These are phyloP conservation scores for Sebastes nivosus DNA, from an alignment of 2,797 vertebrate genomes.

Conservation along the genomic window DNA sequence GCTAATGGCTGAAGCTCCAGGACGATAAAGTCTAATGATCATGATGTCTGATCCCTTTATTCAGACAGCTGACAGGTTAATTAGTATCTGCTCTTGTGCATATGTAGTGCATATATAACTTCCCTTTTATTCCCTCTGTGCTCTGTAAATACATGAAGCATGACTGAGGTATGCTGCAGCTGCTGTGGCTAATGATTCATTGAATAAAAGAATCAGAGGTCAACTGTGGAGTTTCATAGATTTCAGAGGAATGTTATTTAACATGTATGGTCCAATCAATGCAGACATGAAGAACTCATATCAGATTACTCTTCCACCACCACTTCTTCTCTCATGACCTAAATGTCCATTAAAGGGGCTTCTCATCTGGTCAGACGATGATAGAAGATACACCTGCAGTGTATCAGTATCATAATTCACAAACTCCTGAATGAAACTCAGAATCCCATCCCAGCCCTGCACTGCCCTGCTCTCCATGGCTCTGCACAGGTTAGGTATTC, in stretches of 20 bases:
- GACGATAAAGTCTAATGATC: neutral
- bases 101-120: neutral
- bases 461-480: neutral
- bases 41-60: fast-evolving
- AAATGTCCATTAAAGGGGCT: neutral
- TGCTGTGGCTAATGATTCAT: conserved; percentile 40
- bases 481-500: conserved; percentile 50
- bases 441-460: neutral
- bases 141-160: conserved; percentile 24
- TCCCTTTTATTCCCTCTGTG: neutral
- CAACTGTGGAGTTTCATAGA: neutral
- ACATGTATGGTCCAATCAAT: neutral
- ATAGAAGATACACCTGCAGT: neutral
- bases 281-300: too few species aligned
- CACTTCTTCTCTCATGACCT: too few species aligned
- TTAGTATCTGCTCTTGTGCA: neutral
- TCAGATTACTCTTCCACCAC: too few species aligned
- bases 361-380: neutral
- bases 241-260: neutral
- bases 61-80: neutral
- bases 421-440: neutral
- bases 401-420: neutral
- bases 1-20: neutral
- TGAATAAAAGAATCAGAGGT: neutral
- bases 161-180: neutral